phyloP scores from a whole-genome alignment of 2,888 invertebrate genomes.

The Meiosimyza decipiens region DNA sequence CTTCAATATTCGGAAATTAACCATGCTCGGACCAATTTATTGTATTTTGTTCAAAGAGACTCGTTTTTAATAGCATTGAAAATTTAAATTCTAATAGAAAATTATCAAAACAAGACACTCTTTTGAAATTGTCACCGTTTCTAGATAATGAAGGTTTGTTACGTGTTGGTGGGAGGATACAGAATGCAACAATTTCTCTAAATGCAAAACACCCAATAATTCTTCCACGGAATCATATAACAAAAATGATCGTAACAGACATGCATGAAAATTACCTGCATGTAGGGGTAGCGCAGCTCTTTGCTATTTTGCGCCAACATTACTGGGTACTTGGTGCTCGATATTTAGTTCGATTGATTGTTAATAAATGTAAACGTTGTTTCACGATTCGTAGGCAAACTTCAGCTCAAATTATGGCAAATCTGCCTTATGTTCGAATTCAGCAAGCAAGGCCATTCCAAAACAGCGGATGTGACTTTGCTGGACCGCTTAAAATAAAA shows the following conservation, averaged over 20 bases:
- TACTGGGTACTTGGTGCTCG: slow-evolving; percentile 42
- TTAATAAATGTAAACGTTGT: slow-evolving; percentile 27
- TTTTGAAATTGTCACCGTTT: slow-evolving; percentile 34
- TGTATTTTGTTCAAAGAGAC: slow-evolving; percentile 21
- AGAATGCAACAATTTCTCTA: slow-evolving; percentile 20
- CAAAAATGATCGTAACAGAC: slow-evolving; percentile 30
- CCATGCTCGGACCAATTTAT: slow-evolving; percentile 7
- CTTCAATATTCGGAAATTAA: slow-evolving; percentile 26
- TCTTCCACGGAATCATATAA: slow-evolving; percentile 30
- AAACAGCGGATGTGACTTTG: slow-evolving; percentile 30
- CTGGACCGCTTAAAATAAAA: slow-evolving; percentile 1
- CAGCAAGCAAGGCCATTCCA: slow-evolving; percentile 30
- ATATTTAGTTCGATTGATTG: slow-evolving; percentile 36
- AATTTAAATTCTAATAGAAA: neutral
- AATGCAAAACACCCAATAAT: slow-evolving; percentile 41
- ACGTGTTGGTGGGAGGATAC: slow-evolving; percentile 35
- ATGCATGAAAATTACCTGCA: slow-evolving; percentile 33
- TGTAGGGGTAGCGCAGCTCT: slow-evolving; percentile 39
- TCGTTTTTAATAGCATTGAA: neutral
- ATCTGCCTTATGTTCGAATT: slow-evolving; percentile 30
- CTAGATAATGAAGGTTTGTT: slow-evolving; percentile 30
- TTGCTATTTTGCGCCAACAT: slow-evolving; percentile 40
- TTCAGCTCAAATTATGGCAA: slow-evolving; percentile 33
- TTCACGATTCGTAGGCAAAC: slow-evolving; percentile 27
- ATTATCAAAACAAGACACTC: neutral